Percentiles rank a stretch among this genome's conserved stretches.
phyloP scores from a whole-genome alignment of 2,113 vertebrate species.

The Mandrillus leucophaeus region DNA sequence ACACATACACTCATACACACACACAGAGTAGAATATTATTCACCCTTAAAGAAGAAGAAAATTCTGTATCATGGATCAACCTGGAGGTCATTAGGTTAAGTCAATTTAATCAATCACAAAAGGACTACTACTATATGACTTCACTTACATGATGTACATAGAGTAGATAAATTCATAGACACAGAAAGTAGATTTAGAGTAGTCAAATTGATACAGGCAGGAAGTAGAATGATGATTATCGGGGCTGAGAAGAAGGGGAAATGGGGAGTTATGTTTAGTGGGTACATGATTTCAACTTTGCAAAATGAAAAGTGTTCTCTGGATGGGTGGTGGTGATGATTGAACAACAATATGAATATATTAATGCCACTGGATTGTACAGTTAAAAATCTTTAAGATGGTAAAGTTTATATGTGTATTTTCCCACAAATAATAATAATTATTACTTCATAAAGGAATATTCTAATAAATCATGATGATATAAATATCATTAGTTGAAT shows the following conservation, averaged over 20 bases:
- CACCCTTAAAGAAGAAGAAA: not conserved
- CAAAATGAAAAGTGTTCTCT: not conserved
- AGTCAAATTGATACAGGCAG: not conserved
- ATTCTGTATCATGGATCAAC: not conserved
- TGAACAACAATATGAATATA: not conserved
- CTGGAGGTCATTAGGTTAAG: not conserved
- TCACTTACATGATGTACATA: not conserved
- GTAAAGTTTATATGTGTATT: not conserved
- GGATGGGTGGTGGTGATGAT: not conserved
- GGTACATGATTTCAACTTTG: not conserved
- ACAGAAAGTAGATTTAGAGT: not conserved
- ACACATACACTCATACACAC: too few relatives aligned
- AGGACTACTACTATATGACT: not conserved
- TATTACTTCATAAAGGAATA: too few relatives aligned
- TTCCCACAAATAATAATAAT: not conserved
- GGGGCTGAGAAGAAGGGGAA: not conserved
- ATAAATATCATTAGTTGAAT: too few relatives aligned
- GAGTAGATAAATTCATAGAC: not conserved
- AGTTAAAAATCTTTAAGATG: not conserved
- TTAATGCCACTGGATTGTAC: not conserved
- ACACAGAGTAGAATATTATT: not conserved
- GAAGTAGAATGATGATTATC: not conserved
- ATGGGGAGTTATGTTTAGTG: not conserved
- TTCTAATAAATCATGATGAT: too few relatives aligned
- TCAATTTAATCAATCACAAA: not conserved